phyloP scores from a whole-genome alignment of 1,140 invertebrate species.

The Wiebesia pumilae region DNA sequence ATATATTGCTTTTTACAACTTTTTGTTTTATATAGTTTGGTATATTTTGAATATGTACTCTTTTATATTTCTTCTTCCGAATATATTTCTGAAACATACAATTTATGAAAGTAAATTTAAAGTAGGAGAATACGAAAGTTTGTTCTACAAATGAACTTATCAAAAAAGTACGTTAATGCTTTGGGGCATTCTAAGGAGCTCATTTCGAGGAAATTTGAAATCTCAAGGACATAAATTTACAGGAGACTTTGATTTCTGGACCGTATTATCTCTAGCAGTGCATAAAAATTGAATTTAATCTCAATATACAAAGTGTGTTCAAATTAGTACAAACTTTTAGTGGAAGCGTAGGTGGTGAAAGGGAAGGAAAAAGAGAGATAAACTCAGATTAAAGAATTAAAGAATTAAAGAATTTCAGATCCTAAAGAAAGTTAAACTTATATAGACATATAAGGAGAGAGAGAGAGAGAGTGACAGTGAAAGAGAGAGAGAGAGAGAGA shows the following conservation, averaged over 20 bases:
- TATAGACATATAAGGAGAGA: too few relatives aligned
- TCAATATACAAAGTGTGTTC: neutral
- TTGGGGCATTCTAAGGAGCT: neutral
- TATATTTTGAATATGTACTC: too few relatives aligned
- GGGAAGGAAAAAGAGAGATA: neutral
- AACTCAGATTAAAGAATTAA: neutral
- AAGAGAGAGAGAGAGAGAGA: too few relatives aligned
- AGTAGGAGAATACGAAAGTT: neutral
- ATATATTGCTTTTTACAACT: neutral
- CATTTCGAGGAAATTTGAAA: neutral
- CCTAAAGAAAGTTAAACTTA: too few relatives aligned
- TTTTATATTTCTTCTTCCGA: neutral
- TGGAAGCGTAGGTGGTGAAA: neutral
- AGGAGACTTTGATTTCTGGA: neutral
- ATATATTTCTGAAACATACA: neutral
- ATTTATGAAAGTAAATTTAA: neutral
- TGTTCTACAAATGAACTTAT: too few relatives aligned
- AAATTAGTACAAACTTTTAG: neutral
- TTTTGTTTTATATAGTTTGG: too few relatives aligned
- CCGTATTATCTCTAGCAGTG: neutral
- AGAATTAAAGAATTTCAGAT: too few relatives aligned
- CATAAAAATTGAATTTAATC: constrained; percentile 23
- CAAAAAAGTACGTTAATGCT: neutral
- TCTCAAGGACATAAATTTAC: neutral
- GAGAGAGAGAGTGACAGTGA: too few relatives aligned